Evolutionary conservation across 2,113 vertebrate species (phyloP).

Genomic region (Puma concolor): DNA sequence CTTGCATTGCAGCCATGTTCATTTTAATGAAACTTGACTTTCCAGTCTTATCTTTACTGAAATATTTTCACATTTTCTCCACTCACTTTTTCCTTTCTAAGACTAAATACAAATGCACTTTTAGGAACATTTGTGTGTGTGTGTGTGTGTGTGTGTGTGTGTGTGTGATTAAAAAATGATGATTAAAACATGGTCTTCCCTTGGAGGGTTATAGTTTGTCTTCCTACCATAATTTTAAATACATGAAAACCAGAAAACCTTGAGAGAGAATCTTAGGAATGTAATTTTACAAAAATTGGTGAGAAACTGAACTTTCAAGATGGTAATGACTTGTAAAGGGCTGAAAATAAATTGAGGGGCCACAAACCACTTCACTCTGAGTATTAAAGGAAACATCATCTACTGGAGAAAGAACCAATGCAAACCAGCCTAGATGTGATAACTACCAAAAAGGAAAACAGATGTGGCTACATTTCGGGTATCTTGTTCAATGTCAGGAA

Average conservation of each 20-base stretch:
- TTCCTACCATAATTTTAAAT: background rate
- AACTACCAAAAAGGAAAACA: background rate
- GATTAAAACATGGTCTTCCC: background rate
- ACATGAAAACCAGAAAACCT: background rate
- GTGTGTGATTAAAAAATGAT: background rate
- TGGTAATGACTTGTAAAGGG: background rate
- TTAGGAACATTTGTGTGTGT: background rate
- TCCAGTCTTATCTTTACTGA: constrained; percentile 25
- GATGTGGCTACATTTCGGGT: background rate
- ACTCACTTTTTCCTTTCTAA: background rate
- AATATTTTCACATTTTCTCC: constrained; percentile 42
- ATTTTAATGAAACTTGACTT: constrained; percentile 25
- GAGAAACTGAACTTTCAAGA: constrained; percentile 22
- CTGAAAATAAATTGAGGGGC: background rate
- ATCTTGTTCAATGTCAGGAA: background rate
- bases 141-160: background rate
- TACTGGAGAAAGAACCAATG: background rate
- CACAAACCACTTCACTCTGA: background rate
- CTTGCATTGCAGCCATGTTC: background rate
- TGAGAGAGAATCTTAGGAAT: background rate
- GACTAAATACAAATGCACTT: constrained; percentile 25
- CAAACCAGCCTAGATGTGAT: background rate
- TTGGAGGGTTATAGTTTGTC: background rate
- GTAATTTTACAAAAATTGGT: background rate
- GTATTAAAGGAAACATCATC: background rate